Evolutionary conservation across 1,140 invertebrate genomes (phyloP).

Genomic region (Trialeurodes vaporariorum): DNA sequence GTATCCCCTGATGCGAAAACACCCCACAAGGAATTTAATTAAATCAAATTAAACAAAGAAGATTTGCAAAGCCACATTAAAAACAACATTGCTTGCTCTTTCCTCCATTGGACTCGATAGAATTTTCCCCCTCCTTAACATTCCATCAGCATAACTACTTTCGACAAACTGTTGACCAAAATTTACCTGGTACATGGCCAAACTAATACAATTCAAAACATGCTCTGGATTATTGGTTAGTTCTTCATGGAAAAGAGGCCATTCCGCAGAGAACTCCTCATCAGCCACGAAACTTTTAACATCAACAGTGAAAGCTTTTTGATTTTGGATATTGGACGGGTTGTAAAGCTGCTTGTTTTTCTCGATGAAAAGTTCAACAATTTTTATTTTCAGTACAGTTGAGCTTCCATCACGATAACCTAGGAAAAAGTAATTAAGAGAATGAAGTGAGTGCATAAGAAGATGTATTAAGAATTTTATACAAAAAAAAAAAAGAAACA

Average conservation of each 20-base stretch:
- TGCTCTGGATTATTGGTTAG: conserved; percentile 49
- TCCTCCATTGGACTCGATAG: no score
- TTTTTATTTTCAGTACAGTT: conserved; percentile 39
- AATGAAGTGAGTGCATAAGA: no score
- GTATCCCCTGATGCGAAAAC: no score
- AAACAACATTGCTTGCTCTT: no score
- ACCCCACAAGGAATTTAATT: no score
- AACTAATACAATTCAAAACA: conserved; percentile 50
- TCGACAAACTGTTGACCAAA: no score
- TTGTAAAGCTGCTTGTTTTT: conserved; percentile 40
- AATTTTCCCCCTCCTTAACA: no score
- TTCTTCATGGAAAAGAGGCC: conserved; percentile 50
- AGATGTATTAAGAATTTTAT: no score
- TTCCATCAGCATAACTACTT: no score
- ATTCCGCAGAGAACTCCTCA: conserved; percentile 42
- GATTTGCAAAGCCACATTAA: no score
- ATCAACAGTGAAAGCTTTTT: conserved; percentile 48
- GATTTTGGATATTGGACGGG: conserved; percentile 47
- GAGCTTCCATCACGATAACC: conserved; percentile 38
- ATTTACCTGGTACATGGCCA: conserved; percentile 57
- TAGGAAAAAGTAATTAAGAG: conserved; percentile 26
- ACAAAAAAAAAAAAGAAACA: conserved; percentile 11
- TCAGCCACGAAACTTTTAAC: conserved; percentile 47
- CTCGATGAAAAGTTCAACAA: conserved; percentile 42
- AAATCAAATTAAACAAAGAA: no score